Conservation (phyloP, 2,888 invertebrate genomes). For the Choristoneura rosaceana region DNA sequence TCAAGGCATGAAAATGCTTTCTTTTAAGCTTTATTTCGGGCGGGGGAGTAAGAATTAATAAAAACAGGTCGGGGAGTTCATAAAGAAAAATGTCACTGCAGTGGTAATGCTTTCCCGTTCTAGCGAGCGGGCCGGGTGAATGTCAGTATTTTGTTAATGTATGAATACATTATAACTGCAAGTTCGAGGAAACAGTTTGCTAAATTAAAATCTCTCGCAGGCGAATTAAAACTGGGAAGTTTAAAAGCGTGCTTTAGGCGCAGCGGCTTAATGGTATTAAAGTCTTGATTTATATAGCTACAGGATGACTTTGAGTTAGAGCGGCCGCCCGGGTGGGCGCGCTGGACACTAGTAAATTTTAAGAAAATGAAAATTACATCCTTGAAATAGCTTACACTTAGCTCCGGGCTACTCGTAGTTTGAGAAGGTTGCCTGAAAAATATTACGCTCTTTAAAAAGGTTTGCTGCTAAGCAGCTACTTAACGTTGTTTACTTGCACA, state of each 20-base stretch:
- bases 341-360: constrained; percentile 30
- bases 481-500: no score
- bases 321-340: constrained; percentile 46
- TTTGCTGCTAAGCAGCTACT: not conserved
- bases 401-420: constrained; percentile 14
- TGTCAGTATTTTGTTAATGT: constrained; percentile 69
- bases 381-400: constrained; percentile 15
- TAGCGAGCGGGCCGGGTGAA: constrained; percentile 51
- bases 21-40: constrained; percentile 64
- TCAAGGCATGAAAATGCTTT: constrained; percentile 61
- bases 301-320: constrained; percentile 62
- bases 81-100: constrained; percentile 80
- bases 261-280: constrained; percentile 76
- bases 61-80: constrained; percentile 72
- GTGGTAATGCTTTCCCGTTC: constrained; percentile 69
- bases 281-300: constrained; percentile 73
- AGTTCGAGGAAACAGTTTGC: constrained; percentile 72
- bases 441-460: constrained; percentile 13
- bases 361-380: constrained; percentile 28
- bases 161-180: constrained; percentile 73
- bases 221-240: constrained; percentile 75
- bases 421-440: constrained; percentile 5
- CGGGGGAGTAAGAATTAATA: constrained; percentile 70
- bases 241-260: constrained; percentile 74
- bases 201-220: constrained; percentile 77